Conservation (phyloP, 2,113 vertebrate genomes). For the Isichthys henryi region DNA sequence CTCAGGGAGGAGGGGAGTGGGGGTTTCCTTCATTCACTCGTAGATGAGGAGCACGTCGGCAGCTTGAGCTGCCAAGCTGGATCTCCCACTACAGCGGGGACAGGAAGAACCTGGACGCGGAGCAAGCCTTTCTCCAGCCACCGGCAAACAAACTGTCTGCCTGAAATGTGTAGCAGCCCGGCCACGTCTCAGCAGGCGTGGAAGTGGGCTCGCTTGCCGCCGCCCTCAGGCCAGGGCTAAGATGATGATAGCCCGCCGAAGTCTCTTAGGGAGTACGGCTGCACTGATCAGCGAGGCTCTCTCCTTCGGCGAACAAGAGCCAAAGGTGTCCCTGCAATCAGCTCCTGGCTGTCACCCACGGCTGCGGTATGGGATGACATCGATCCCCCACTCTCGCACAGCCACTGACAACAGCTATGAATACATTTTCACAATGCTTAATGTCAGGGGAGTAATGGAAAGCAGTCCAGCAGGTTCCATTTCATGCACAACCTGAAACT, state of each 20-base stretch:
- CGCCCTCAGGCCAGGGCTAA: neutral
- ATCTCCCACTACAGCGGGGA: neutral
- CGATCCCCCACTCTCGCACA: neutral
- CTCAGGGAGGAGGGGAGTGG: neutral
- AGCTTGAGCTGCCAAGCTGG: neutral
- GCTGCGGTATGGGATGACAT: neutral
- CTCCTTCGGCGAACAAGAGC: neutral
- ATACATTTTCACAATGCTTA: neutral
- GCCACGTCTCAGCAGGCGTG: neutral
- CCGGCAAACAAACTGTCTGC: neutral
- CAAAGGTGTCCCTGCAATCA: neutral
- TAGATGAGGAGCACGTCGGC: neutral
- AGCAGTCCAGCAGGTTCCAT: neutral
- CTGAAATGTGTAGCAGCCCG: neutral
- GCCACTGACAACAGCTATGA: neutral
- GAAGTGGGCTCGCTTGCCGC: neutral
- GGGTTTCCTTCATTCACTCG: neutral
- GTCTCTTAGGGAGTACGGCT: neutral
- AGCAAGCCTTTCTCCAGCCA: neutral
- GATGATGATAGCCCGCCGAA: neutral
- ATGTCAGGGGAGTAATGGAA: neutral
- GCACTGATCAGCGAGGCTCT: neutral
- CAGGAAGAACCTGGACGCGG: neutral
- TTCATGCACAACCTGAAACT: neutral
- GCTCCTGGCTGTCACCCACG: neutral